Percentiles rank a stretch among this genome's conserved stretches.
These are phyloP conservation scores for Laodelphax striatellus DNA, from an alignment of 1,140 invertebrate genomes.

Conservation along the genomic window DNA sequence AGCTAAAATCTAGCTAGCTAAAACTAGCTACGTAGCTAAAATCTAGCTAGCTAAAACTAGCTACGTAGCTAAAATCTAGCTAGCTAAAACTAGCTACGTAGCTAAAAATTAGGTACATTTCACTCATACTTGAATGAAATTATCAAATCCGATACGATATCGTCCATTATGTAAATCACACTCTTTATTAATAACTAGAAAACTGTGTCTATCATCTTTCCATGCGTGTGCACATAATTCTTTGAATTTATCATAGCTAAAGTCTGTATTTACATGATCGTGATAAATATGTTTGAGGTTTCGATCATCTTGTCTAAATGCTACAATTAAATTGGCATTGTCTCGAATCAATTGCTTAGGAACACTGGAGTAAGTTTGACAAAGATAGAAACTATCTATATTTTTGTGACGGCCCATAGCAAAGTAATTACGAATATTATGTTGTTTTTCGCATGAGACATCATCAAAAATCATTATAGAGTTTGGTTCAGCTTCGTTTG, in stretches of 20 bases:
- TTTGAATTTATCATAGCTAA: conserved; percentile 21
- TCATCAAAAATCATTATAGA: conserved; percentile 32
- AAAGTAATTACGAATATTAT: conserved; percentile 29
- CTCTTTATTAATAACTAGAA: conserved; percentile 26
- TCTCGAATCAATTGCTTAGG: conserved; percentile 34
- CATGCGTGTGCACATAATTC: conserved; percentile 17
- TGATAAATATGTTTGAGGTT: conserved; percentile 33
- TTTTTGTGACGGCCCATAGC: conserved; percentile 29
- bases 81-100: no score
- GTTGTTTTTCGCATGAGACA: conserved; percentile 24
- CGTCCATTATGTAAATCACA: conserved; percentile 20
- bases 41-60: no score
- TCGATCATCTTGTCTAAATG: conserved; percentile 33
- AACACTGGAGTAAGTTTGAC: conserved; percentile 30
- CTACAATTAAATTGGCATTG: conserved; percentile 30
- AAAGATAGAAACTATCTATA: conserved; percentile 29
- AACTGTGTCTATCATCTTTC: conserved; percentile 21
- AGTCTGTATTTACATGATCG: conserved; percentile 31
- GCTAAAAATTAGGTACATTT: no score
- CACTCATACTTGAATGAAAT: conserved; percentile 13
- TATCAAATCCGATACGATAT: conserved; percentile 24
- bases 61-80: no score
- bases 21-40: no score
- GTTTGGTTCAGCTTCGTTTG: conserved; percentile 22
- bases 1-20: no score